These are phyloP conservation scores for Trissoscelio sp. DNA, from an alignment of 2,888 invertebrate genomes.

Conservation along the genomic window DNA sequence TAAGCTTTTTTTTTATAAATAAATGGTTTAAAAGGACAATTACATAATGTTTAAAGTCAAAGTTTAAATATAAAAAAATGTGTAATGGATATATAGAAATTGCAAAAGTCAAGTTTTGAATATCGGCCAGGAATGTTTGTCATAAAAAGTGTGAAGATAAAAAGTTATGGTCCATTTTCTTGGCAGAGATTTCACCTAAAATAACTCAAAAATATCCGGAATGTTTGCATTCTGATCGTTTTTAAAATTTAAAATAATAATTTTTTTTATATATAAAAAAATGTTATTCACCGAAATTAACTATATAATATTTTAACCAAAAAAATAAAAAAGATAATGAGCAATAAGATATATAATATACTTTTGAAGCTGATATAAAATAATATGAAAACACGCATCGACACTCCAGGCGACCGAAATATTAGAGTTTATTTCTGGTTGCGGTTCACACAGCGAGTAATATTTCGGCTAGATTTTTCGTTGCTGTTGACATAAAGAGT, in stretches of 20 bases:
- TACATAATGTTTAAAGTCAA: not conserved
- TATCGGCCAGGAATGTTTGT: conserved; percentile 26
- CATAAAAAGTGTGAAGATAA: not conserved
- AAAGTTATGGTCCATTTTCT: conserved; percentile 27
- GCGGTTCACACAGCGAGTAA: conserved; percentile 70
- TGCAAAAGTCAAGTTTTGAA: conserved; percentile 2
- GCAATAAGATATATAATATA: too few species aligned
- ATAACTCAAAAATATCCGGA: not conserved
- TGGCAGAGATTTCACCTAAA: conserved; percentile 9
- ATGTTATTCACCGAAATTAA: too few species aligned
- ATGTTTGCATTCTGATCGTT: not conserved
- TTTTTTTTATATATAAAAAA: too few species aligned
- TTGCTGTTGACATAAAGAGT: conserved; percentile 72
- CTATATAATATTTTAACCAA: too few species aligned
- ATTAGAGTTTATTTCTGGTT: conserved; percentile 72
- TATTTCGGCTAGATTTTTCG: conserved; percentile 75
- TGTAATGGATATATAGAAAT: not conserved
- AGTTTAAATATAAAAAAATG: not conserved
- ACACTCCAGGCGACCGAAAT: conserved; percentile 61
- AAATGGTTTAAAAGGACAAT: too few species aligned
- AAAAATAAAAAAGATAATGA: too few species aligned
- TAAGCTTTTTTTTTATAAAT: too few species aligned
- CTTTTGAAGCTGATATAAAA: conserved; percentile 7
- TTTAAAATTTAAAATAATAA: not conserved
- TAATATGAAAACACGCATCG: conserved; percentile 37